Evolutionary conservation across 1,140 invertebrate species (phyloP), one percentile per base, ranked within the genome.

Genomic region (Lepidurus arcticus): DNA sequence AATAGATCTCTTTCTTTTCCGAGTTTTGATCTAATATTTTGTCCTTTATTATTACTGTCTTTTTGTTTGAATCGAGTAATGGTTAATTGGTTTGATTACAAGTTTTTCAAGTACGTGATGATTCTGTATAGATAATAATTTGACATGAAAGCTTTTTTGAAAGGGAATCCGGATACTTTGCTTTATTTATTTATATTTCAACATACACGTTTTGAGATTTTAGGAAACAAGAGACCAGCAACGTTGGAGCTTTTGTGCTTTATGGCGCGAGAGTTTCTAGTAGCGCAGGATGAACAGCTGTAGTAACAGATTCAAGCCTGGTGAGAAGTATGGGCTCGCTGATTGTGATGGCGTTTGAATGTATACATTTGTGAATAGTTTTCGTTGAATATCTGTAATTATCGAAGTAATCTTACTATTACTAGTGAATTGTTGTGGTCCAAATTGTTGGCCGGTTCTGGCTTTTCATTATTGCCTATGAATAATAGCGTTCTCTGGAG

Each of bases 1-100:
- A 78, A 34, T 26, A 78, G 45, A 44, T 73, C 13, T 45, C 73
- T n/a, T 78, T 78, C 26, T 34, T 45, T 75, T 73, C 44, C 47
- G 42, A 44, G 7, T 76, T 76, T 47, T 44, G 47, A 24, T 44
- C 44, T 65, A 11, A 34, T 42, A 42, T 53, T 47, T 10, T 34
- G 21, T 10, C 7, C 3, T 4, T 3, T 3, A 34, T 34, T 34
- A 34, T 34, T 34, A 34, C 3, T 34, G 34, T 34, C 34, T 34
- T 34, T 34, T 34, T 34, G 34, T 34, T 4, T 34, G 34, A 34
- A 34, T 3, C 34, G 34, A 34, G 34, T 34, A 34, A 34, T 34
- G 34, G 34, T 34, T 34, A 34, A 34, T 0, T 34, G 34, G 34
- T 34, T 34, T 34, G 34, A 34, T 34, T 34, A 34, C 34, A 34